Evolutionary conservation across 92 coral and sea anemone species (phyloP).

Genomic region (Zoanthus sociatus): DNA sequence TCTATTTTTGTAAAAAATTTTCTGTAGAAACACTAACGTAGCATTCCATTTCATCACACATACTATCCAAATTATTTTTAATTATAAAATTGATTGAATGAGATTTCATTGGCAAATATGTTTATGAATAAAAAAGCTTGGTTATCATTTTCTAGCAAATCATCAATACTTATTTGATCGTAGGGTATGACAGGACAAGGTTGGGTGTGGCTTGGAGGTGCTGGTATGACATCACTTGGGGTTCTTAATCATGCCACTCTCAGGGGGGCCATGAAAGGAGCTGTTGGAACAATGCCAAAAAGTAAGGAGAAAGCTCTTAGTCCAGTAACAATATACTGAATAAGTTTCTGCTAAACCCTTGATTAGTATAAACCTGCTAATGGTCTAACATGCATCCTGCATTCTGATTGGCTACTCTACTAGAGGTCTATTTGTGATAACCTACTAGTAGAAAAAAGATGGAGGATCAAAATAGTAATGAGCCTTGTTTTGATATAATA

Average conservation of each 20-base stretch:
- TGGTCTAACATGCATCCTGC: too few species aligned
- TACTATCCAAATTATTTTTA: too few species aligned
- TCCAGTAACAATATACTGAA: neutral
- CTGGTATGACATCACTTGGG: slow-evolving; percentile 86
- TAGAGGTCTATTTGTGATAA: too few species aligned
- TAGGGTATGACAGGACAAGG: slow-evolving; percentile 99
- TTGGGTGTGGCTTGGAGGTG: slow-evolving; percentile 98
- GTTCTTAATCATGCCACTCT: slow-evolving; percentile 74
- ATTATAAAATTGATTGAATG: neutral
- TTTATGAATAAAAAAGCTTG: neutral
- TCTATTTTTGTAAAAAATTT: too few species aligned
- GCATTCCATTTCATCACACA: too few species aligned
- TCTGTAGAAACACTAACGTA: too few species aligned
- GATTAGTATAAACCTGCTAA: too few species aligned
- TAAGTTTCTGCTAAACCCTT: neutral
- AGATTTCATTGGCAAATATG: neutral
- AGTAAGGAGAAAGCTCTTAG: neutral
- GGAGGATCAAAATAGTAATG: too few species aligned
- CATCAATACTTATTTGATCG: slow-evolving; percentile 1
- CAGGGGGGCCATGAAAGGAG: slow-evolving; percentile 87
- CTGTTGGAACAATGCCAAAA: slow-evolving; percentile 87
- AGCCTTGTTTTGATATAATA: too few species aligned
- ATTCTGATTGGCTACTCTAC: too few species aligned
- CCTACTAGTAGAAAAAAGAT: too few species aligned
- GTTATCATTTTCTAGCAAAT: neutral